Percentiles rank a stretch among this genome's conserved stretches.
Evolutionary conservation across 2,113 vertebrate species (phyloP).

Genomic region (Aramus guarauna): DNA sequence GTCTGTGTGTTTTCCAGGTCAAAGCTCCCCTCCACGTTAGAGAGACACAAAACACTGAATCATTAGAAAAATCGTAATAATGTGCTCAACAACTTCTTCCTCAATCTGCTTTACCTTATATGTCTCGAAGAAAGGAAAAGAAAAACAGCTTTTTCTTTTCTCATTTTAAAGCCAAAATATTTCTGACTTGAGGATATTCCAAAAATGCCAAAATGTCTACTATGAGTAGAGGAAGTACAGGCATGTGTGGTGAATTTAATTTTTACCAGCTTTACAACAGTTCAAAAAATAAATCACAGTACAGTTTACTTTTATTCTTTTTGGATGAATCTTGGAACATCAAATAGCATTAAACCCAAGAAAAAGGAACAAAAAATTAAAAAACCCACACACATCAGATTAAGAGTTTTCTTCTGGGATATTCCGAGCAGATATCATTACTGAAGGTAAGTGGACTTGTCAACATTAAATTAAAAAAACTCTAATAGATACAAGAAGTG

Average conservation of each 20-base stretch:
- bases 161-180: not conserved
- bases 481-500: not conserved
- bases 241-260: not conserved
- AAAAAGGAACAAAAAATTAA: not conserved
- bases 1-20: not conserved
- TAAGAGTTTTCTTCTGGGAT: not conserved
- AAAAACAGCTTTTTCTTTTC: not conserved
- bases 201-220: not conserved
- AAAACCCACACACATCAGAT: rapidly evolving
- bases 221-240: not conserved
- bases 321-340: not conserved
- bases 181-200: not conserved
- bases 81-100: not conserved
- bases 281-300: not conserved
- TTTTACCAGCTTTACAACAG: not conserved
- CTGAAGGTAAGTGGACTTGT: not conserved
- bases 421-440: not conserved
- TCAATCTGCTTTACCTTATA: not conserved
- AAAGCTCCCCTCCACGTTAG: not conserved
- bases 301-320: not conserved
- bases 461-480: not conserved
- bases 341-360: not conserved
- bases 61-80: not conserved
- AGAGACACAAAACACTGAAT: not conserved
- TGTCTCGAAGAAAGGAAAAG: not conserved